Evolutionary conservation across 2,797 vertebrate species (phyloP).

Genomic region (Sebastes flavidus): DNA sequence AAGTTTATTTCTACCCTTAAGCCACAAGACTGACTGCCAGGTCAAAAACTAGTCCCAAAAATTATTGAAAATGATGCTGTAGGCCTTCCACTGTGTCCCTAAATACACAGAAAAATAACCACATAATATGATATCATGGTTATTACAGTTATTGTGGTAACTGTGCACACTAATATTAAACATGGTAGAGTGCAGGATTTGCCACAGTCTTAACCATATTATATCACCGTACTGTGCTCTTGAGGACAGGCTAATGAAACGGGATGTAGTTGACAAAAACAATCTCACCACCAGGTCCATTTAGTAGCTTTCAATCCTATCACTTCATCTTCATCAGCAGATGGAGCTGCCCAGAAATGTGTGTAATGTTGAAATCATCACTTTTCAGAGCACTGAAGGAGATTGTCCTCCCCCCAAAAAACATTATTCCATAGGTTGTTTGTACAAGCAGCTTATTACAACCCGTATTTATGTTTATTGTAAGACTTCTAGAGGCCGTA

Average conservation of each 20-base stretch:
- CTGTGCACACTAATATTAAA: constrained; percentile 19
- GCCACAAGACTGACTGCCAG: constrained; percentile 3
- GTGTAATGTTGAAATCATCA: not conserved
- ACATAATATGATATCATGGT: constrained; percentile 29
- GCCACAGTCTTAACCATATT: constrained; percentile 20
- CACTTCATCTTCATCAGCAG: not conserved
- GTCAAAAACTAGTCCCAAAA: not conserved
- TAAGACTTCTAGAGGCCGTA: not conserved
- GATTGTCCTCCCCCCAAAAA: too few species aligned
- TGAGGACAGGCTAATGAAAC: not conserved
- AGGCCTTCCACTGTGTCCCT: constrained; percentile 5
- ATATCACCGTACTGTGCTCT: not conserved
- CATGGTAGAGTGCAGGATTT: constrained; percentile 1
- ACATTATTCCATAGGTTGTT: not conserved
- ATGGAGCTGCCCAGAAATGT: not conserved
- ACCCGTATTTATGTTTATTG: not conserved
- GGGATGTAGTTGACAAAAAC: not conserved
- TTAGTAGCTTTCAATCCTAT: not conserved
- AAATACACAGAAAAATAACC: constrained; percentile 25
- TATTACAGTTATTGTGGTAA: constrained; percentile 34
- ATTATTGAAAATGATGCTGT: not conserved
- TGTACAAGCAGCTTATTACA: not conserved
- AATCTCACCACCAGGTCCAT: constrained; percentile 1
- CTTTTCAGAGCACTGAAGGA: not conserved
- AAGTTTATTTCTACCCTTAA: constrained; percentile 3